Conservation (phyloP, 2,888 invertebrate species). For the Agrilus biguttatus region DNA sequence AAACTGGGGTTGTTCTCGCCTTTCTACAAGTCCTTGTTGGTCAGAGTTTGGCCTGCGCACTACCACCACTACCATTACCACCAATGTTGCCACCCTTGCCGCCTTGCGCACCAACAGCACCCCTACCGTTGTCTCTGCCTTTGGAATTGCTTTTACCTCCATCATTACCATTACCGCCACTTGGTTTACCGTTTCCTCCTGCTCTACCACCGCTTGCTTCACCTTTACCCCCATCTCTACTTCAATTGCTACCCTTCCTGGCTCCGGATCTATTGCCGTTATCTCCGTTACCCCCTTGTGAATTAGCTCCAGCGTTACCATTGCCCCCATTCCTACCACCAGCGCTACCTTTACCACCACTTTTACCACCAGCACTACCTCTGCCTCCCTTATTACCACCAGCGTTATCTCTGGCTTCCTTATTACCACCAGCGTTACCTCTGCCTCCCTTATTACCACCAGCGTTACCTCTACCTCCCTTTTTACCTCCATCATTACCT, state of each 20-base stretch:
- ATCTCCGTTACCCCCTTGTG: no score
- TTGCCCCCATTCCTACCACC: not conserved
- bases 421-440: no score
- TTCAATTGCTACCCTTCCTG: not conserved
- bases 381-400: not conserved
- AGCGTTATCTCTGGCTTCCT: no score
- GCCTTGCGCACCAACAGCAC: no score
- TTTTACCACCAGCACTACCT: not conserved
- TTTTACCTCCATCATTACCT: no score
- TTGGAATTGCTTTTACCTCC: no score
- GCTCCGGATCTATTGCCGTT: no score
- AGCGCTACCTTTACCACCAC: not conserved
- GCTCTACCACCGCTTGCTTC: not conserved
- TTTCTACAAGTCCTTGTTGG: no score
- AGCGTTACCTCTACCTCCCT: no score
- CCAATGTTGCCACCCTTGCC: not conserved
- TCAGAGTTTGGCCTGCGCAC: not conserved
- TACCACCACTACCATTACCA: not conserved
- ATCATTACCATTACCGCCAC: not conserved
- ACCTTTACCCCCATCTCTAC: not conserved
- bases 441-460: no score
- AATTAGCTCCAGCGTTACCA: not conserved
- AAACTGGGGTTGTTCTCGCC: no score
- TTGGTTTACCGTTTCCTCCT: not conserved
- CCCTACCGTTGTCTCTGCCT: not conserved